phyloP scores from a whole-genome alignment of 2,797 vertebrate genomes.

The Glossophaga mutica region DNA sequence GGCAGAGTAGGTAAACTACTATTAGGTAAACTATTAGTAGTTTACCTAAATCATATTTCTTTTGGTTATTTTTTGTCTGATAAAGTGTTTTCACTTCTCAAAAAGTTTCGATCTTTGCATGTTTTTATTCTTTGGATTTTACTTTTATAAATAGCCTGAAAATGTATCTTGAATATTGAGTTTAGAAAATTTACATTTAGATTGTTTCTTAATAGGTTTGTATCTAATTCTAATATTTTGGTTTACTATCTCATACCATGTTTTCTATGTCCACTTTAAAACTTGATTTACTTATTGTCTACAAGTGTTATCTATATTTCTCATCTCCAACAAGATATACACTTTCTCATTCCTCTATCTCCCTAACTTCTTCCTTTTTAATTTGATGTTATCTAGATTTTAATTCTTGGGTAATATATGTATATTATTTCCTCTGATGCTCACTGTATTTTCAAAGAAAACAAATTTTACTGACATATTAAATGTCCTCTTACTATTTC shows the following conservation, averaged over 20 bases:
- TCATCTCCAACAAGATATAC: not conserved
- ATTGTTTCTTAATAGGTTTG: not conserved
- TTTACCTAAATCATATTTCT: slow-evolving; percentile 25
- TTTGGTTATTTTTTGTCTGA: not conserved
- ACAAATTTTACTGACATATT: not conserved
- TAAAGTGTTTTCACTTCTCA: not conserved
- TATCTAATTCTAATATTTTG: not conserved
- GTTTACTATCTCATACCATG: not conserved
- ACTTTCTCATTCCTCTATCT: not conserved
- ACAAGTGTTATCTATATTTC: not conserved
- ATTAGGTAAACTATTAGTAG: not conserved
- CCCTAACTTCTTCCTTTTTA: not conserved
- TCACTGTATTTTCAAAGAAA: slow-evolving; percentile 29
- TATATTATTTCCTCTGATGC: not conserved
- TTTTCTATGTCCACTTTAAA: not conserved
- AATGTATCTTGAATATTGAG: not conserved
- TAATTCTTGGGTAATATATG: not conserved
- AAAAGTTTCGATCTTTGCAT: not conserved
- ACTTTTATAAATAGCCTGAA: not conserved
- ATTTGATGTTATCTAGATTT: not conserved
- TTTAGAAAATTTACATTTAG: not conserved
- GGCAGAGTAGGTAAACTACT: no score
- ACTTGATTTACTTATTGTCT: not conserved
- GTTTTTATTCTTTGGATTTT: not conserved
- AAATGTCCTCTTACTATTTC: not conserved